Evolutionary conservation across 2,888 invertebrate genomes (phyloP), one percentile per base, ranked within the genome.

Genomic region (Tridacna gigas): DNA sequence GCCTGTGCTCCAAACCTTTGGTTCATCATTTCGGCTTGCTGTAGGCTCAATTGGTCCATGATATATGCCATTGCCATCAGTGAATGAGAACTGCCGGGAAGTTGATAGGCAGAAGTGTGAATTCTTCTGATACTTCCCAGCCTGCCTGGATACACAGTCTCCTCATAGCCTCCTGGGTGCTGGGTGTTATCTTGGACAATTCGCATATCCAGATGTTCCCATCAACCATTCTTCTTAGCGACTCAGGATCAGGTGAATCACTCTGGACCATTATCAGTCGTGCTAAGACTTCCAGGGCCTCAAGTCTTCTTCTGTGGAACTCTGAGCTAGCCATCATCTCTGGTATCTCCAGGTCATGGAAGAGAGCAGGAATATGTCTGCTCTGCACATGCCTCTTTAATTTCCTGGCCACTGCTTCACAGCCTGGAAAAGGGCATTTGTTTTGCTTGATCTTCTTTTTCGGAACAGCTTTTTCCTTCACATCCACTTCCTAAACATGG

Each of bases 71-170:
- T 37, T 4, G 37, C 37, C 37, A 7, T 7, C 37, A 79, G 26
- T 79, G 79, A 4, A 73, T 61, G 5, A 73, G 65, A 20, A 61
- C 74, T 15, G 60, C 79, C 18, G 73, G 73, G 22, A 73, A 79
- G 69, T 63, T 79, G 15, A 61, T 25, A 20, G 79, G 79, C 13
- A 48, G 65, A 25, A 79, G 18, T 15, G 65, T 74, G 45, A 79
- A 79, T 26, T 74, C 47, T 25, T 20, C n/a, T 22, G 73, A 48
- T n/a, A 73, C 65, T 47, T 69, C 22, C 73, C 51, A 73, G 25
- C 56, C 56, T 25, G 73, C 73, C 12, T 51, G 28, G 25, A 15
- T 25, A 47, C 73, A 73, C 26, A 73, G 73, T 47, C 22, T 73
- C 51, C 45, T 56, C 73, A 73, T 51, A 15, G 73, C 73, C 45